These are phyloP conservation scores for Poecilia velifera DNA, from an alignment of 2,797 vertebrate species.

Conservation along the genomic window DNA sequence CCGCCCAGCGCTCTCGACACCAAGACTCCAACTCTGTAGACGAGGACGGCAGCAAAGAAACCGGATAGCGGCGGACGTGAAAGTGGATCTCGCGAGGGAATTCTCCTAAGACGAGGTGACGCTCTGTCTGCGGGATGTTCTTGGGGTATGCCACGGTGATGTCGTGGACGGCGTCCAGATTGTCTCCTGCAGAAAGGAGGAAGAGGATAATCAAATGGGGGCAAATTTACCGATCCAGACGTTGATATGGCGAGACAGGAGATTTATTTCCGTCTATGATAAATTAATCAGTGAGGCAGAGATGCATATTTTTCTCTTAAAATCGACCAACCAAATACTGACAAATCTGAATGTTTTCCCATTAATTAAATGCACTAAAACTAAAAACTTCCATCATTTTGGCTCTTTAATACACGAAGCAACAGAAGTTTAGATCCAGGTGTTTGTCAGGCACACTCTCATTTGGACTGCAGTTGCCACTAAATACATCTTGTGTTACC, in stretches of 20 bases:
- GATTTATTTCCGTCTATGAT: not conserved
- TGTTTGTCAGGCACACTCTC: too few species aligned
- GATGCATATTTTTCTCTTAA: not conserved
- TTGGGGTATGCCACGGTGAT: slow-evolving; percentile 96
- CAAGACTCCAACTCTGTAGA: slow-evolving; percentile 87
- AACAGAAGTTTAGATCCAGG: not conserved
- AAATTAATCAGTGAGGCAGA: not conserved
- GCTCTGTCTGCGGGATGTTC: slow-evolving; percentile 96
- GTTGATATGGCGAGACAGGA: not conserved
- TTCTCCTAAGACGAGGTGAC: slow-evolving; percentile 88
- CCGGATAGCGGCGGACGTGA: slow-evolving; percentile 87
- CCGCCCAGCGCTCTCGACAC: slow-evolving; percentile 93
- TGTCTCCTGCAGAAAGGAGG: slow-evolving; percentile 81
- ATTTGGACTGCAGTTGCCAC: too few species aligned
- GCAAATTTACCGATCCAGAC: not conserved
- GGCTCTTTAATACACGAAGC: not conserved
- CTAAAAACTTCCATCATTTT: not conserved
- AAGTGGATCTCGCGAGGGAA: slow-evolving; percentile 98
- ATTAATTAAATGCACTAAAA: not conserved
- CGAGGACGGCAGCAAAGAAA: slow-evolving; percentile 82
- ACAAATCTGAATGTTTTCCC: not conserved
- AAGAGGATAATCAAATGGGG: not conserved
- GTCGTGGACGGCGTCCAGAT: slow-evolving; percentile 95
- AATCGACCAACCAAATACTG: not conserved
- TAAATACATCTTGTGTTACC: too few species aligned